Evolutionary conservation across 2,113 vertebrate genomes (phyloP).

Genomic region (Todiramphus saurophagus): DNA sequence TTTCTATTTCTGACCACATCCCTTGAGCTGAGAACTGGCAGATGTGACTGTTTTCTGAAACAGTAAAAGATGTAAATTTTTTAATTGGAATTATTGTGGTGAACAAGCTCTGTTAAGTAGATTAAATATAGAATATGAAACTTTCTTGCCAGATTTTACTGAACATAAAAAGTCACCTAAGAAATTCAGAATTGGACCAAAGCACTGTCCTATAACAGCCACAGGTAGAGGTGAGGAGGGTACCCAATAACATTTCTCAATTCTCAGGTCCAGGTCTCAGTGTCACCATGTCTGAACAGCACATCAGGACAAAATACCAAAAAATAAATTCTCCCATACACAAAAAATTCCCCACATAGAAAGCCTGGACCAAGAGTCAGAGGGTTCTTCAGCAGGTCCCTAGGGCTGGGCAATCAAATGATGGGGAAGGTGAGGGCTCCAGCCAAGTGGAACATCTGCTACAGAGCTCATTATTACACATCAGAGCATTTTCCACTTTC

Average conservation of each 20-base stretch:
- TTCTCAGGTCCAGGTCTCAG: neutral
- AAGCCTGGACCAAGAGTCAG: neutral
- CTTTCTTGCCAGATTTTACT: neutral
- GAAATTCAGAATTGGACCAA: neutral
- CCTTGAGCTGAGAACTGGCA: neutral
- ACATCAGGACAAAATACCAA: accelerated
- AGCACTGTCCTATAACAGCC: neutral
- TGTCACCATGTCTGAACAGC: neutral
- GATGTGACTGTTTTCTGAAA: neutral
- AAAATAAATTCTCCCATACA: neutral
- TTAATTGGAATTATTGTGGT: neutral
- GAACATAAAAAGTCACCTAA: neutral
- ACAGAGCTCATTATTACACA: neutral
- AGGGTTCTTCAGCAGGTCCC: neutral
- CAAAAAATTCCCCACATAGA: neutral
- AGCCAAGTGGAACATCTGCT: neutral
- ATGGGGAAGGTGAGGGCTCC: neutral
- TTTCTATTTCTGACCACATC: neutral
- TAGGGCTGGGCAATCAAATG: neutral
- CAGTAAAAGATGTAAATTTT: neutral
- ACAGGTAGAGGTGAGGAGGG: neutral
- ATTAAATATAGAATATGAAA: neutral
- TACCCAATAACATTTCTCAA: neutral
- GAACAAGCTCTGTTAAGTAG: neutral
- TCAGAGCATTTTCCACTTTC: neutral